Percentiles rank a stretch among this genome's conserved stretches.
Evolutionary conservation across 2,113 vertebrate species (phyloP).

Genomic region (Scolopax mira): DNA sequence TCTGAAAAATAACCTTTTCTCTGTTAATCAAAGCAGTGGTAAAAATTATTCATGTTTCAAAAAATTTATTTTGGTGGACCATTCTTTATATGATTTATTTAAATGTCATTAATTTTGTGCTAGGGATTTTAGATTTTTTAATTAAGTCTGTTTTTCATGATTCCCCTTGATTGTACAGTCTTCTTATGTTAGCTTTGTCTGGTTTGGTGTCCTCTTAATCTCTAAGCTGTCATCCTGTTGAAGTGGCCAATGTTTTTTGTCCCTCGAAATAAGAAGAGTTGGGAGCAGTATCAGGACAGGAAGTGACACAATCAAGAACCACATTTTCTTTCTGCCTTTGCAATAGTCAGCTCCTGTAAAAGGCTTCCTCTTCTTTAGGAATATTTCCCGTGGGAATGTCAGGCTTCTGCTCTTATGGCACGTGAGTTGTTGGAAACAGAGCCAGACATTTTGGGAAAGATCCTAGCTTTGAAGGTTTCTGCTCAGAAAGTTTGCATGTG

Average conservation of each 20-base stretch:
- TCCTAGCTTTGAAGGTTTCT: not conserved
- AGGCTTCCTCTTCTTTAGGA: not conserved
- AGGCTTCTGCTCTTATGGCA: not conserved
- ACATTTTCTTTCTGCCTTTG: not conserved
- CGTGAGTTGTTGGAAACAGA: not conserved
- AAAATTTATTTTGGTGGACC: not conserved
- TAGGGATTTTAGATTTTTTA: not conserved
- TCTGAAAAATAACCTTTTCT: not conserved
- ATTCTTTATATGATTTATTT: not conserved
- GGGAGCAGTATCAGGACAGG: not conserved
- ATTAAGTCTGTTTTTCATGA: not conserved
- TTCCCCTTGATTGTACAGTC: not conserved
- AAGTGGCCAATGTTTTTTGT: not conserved
- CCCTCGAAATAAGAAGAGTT: not conserved
- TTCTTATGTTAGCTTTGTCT: not conserved
- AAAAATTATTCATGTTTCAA: not conserved
- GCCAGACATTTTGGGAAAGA: not conserved
- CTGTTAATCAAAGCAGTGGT: not conserved
- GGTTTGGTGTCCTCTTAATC: not conserved
- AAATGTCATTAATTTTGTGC: not conserved
- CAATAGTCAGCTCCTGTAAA: not conserved
- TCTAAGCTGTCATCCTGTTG: not conserved
- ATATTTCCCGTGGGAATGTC: not conserved
- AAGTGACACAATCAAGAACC: not conserved
- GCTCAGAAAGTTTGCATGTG: not conserved